Base-by-base conservation (phyloP, 1,140 invertebrate genomes). In the Octopus sinensis region DNA sequence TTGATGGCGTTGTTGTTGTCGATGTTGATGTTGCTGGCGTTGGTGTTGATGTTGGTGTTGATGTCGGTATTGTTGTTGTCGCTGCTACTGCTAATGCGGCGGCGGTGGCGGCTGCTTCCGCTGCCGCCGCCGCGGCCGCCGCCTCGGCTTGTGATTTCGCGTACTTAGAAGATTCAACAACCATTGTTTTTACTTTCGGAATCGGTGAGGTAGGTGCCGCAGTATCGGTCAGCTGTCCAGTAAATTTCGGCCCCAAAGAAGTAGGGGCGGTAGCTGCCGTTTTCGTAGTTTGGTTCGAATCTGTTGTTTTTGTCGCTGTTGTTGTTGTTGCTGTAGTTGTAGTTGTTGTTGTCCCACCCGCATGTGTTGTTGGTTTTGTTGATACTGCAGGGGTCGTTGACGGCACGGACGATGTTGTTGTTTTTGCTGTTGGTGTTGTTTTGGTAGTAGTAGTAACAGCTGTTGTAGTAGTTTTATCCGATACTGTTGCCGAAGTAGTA, bases 351-450 rank as follows among this genome's bases (percentile, higher is more conserved):
- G 53, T 80, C 79, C 73, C 76, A 71, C 13, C 51, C 53, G 79
- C 71, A 75, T 54, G 71, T 52, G 75, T 79, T 53, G 73, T 81
- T 17, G 78, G 76, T 23, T 78, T 78, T 13, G 76, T 54, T 23
- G 56, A 23, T 9, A 12, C 17, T 12, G 53, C 51, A n/a, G 10
- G 5, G 2, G 30, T 76, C 6, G 52, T 68, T 17, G 4, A 53
- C 13, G 75, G 12, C 10, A 17, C 54, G 52, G 23, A 7, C n/a
- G 76, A 13, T 13, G 54, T 76, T 56, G 43, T 76, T 23, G 17
- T 23, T 5, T 43, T 4, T 23, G n/a, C 7, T 10, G 5, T 43
- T 17, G 10, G 13, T 51, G 71, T 13, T 76, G 17, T 77, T 17
- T 17, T 53, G 68, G 10, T 53, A 6, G n/a, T n/a, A 5, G 68